Base-by-base conservation (phyloP, 2,113 vertebrate species). In the Protomyctophum bolini region DNA sequence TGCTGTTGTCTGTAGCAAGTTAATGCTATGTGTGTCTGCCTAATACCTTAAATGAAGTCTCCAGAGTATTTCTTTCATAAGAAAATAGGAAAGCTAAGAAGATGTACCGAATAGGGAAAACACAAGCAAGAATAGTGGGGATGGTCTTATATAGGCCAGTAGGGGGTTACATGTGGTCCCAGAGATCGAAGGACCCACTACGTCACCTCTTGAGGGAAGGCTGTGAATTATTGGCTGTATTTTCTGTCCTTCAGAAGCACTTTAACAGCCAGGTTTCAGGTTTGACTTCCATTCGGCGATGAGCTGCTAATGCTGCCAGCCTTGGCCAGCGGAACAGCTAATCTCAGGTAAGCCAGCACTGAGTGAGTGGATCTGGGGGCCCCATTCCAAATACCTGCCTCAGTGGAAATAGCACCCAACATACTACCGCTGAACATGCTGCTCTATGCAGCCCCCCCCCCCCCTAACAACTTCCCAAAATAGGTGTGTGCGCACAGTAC, bases 281-380 rank as follows among this genome's bases (percentile, higher is more conserved):
- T 82, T 78, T 76, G 59, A 73, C n/a, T 29, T 86, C 81, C 75
- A 84, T 86, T 89, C 85, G 83, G 69, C 11, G 62, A 66, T 78
- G 74, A 86, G 76, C 76, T 12, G 66, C 79, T 90, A 87, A 89
- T 85, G 80, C 87, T 80, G 77, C 85, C 80, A 83, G 83, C 77
- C 77, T 87, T 71, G 69, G 75, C 81, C 61, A 80, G 83, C 80
- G 90, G 90, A 84, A 93, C 91, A 92, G 84, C 89, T 93, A 91
- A 91, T 93, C 91, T 92, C 87, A 92, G 88, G 89, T 91, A 91
- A 91, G 86, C 87, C 88, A 41, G 73, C 75, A 59, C 77, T 91
- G 86, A 91, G 88, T 89, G 88, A 89, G 78, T 75, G 85, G 87
- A 86, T 89, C 78, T 77, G 65, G 77, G 71, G 76, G 33, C 33